Base-by-base conservation (phyloP, 2,113 vertebrate species). In the Corythornis vintsioides region DNA sequence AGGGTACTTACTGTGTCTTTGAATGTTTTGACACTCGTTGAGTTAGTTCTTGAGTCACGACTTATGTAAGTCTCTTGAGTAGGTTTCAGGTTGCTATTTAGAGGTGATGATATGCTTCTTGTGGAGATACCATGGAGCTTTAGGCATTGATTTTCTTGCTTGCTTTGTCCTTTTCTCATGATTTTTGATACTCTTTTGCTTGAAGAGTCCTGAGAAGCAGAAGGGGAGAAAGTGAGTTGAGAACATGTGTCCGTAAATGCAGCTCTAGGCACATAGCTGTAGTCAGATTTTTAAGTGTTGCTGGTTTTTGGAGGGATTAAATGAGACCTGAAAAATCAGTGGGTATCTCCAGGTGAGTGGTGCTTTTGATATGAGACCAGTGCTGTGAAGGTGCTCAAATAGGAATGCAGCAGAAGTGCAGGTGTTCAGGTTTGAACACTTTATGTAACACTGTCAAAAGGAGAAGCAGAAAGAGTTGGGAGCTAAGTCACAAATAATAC, bases 11-110 rank as follows among this genome's bases (percentile, higher is more conserved):
- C 89, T 64, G 64, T 89, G 85, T 91, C 82, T 96, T 83, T 74
- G 82, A 91, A 38, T 94, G 85, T 94, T 96, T 91, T 96, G 96
- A 88, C 87, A 96, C 40, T 91, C 72, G 2, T 21, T 65, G 75
- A 82, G 86, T 91, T 83, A 88, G 82, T 92, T 95, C 91, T 96
- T 96, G 92, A 96, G 89, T 95, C 95, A 92, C 0, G 2, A 81
- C 89, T 96, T 96, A 94, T 0, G 13, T 95, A 96, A 96, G 82
- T 67, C 65, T 91, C 82, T 88, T 93, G 89, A 96, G 92, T 96
- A 95, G 91, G 94, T 93, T 93, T 96, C 89, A 92, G 76, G 76
- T 93, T 96, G 87, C 95, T 96, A 92, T 96, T 96, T 93, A 88
- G 91, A 92, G 89, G 87, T 92, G 91, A 74, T 88, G 88, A 92